phyloP scores from a whole-genome alignment of 2,888 invertebrate genomes.

The Drosophila kanekoi region DNA sequence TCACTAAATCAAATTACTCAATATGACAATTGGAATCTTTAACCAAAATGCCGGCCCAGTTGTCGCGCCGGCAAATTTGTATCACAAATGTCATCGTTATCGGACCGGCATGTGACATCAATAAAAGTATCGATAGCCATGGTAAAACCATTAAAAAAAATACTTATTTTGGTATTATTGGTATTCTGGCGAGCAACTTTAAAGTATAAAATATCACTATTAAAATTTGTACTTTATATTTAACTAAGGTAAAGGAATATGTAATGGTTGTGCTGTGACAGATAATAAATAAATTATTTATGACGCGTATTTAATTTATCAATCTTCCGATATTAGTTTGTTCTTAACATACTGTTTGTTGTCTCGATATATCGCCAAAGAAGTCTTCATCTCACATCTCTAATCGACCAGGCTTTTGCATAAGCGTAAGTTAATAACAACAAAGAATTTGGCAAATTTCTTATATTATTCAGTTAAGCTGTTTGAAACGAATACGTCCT shows the following conservation, averaged over 20 bases:
- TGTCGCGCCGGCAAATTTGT: slow-evolving; percentile 55
- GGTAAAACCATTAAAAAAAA: not conserved
- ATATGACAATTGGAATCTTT: not conserved
- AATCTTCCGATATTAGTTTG: slow-evolving; percentile 1
- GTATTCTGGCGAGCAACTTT: not conserved
- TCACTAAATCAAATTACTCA: slow-evolving; percentile 17
- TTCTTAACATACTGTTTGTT: not conserved
- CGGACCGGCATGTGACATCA: slow-evolving; percentile 25
- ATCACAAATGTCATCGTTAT: slow-evolving; percentile 33
- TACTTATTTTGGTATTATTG: not conserved
- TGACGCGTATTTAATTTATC: not conserved
- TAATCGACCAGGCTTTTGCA: slow-evolving; percentile 52
- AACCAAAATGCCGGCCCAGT: slow-evolving; percentile 46
- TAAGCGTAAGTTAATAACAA: slow-evolving; percentile 72
- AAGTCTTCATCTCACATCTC: slow-evolving; percentile 24
- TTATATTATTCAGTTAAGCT: slow-evolving; percentile 4
- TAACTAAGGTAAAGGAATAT: too few species aligned
- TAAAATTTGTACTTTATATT: too few species aligned
- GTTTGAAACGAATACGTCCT: slow-evolving; percentile 10
- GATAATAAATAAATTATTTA: too few species aligned
- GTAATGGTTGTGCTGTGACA: too few species aligned
- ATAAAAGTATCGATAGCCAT: not conserved
- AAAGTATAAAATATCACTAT: not conserved
- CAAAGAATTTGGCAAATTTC: slow-evolving; percentile 41
- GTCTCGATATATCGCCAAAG: slow-evolving; percentile 12